Evolutionary conservation across 2,888 invertebrate species (phyloP).

Genomic region (Hymenopus coronatus): DNA sequence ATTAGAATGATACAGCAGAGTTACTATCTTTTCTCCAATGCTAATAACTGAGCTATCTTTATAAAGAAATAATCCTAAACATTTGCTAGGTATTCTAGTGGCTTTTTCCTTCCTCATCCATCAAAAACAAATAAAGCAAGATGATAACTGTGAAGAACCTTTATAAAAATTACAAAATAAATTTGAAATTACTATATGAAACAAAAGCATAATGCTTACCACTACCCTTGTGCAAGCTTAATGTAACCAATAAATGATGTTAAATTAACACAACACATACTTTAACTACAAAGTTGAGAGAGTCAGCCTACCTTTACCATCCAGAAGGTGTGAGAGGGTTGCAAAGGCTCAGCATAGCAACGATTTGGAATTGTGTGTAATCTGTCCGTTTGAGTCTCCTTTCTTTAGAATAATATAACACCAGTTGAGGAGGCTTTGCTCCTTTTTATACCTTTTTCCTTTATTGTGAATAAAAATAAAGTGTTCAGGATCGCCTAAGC

Average conservation of each 20-base stretch:
- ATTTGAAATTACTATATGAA: neutral
- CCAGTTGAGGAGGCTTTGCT: neutral
- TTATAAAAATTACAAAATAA: neutral
- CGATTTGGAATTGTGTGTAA: constrained; percentile 14
- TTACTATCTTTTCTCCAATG: too few species aligned
- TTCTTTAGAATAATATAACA: neutral
- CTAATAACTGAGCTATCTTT: too few species aligned
- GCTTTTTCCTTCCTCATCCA: neutral
- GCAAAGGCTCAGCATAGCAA: constrained; percentile 30
- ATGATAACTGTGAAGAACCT: neutral
- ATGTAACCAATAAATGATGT: neutral
- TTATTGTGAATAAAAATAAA: too few species aligned
- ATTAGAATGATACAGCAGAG: too few species aligned
- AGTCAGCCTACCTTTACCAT: constrained; percentile 26
- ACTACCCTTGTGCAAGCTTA: neutral
- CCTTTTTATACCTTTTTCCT: too few species aligned
- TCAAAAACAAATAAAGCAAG: neutral
- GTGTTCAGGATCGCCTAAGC: too few species aligned
- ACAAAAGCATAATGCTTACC: neutral
- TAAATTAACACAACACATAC: constrained; percentile 4
- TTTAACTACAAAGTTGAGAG: constrained; percentile 25
- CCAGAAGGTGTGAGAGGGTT: constrained; percentile 22
- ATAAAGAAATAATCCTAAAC: neutral
- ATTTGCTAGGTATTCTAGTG: neutral
- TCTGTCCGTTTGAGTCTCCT: constrained; percentile 1